These are phyloP conservation scores for Invenusta paracnida DNA, from an alignment of 2,888 invertebrate species.

Conservation along the genomic window DNA sequence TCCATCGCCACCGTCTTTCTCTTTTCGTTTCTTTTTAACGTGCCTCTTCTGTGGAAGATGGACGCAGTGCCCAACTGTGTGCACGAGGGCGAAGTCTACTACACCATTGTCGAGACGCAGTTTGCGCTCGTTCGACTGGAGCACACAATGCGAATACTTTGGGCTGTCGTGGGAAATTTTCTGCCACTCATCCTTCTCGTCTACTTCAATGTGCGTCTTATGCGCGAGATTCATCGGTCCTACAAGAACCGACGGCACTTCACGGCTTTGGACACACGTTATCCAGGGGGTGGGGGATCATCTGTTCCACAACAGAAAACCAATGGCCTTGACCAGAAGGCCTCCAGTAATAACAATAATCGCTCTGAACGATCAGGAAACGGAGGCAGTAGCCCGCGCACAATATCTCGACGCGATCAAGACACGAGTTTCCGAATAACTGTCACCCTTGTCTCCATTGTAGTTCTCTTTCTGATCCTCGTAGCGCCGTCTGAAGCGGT, in stretches of 20 bases:
- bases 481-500: conserved; percentile 49
- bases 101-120: conserved; percentile 35
- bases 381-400: background rate
- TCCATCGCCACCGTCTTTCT: conserved; percentile 48
- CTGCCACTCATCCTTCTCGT: conserved; percentile 48
- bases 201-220: conserved; percentile 48
- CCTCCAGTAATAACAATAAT: background rate
- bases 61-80: background rate
- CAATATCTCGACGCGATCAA: background rate
- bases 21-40: conserved; percentile 47
- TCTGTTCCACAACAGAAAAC: background rate
- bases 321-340: too few relatives aligned
- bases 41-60: conserved; percentile 48
- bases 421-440: conserved; percentile 43
- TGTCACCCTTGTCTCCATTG: conserved; percentile 49
- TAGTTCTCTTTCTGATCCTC: conserved; percentile 49
- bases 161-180: conserved; percentile 49
- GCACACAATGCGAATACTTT: conserved; percentile 47
- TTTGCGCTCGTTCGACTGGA: conserved; percentile 43
- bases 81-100: background rate
- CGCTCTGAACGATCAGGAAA: background rate
- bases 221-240: conserved; percentile 13
- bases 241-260: background rate
- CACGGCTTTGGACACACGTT: too few relatives aligned
- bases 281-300: background rate